These are phyloP conservation scores for Hirtodrosophila duncani DNA, from an alignment of 2,888 invertebrate genomes.

Conservation along the genomic window DNA sequence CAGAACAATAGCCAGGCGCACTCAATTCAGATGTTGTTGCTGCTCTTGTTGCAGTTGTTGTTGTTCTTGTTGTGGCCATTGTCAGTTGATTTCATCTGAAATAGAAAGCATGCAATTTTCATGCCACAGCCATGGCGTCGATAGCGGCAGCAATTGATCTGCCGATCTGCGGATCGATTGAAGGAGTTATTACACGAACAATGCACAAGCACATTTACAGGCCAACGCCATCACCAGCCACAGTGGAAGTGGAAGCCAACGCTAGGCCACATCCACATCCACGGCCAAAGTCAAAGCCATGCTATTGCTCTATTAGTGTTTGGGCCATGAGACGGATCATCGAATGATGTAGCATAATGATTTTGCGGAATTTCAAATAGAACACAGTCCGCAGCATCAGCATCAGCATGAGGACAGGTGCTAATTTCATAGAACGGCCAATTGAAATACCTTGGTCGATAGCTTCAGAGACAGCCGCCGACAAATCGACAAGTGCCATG, in stretches of 20 bases:
- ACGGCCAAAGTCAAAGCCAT: constrained; percentile 33
- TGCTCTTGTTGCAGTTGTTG: constrained; percentile 7
- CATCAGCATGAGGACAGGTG: constrained; percentile 61
- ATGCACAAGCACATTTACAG: constrained; percentile 25
- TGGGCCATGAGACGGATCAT: constrained; percentile 40
- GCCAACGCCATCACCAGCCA: background rate
- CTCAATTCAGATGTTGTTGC: constrained; percentile 53
- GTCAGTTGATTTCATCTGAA: constrained; percentile 72
- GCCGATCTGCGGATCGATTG: constrained; percentile 64
- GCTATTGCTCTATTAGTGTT: constrained; percentile 71
- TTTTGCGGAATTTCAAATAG: constrained; percentile 75
- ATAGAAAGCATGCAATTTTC: constrained; percentile 73
- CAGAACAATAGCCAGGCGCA: constrained; percentile 59
- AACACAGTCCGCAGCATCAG: constrained; percentile 47
- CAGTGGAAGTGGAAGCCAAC: background rate
- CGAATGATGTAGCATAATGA: constrained; percentile 66
- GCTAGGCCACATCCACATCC: constrained; percentile 16
- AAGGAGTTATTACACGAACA: constrained; percentile 73
- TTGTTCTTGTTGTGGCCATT: constrained; percentile 56
- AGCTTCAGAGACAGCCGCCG: constrained; percentile 60
- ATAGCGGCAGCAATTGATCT: constrained; percentile 71
- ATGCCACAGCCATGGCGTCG: constrained; percentile 63
- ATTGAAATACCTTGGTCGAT: constrained; percentile 61
- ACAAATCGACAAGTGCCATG: constrained; percentile 54
- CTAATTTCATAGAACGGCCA: constrained; percentile 75